These are phyloP conservation scores for Penaeus japonicus DNA, from an alignment of 1,140 invertebrate species.

Conservation along the genomic window DNA sequence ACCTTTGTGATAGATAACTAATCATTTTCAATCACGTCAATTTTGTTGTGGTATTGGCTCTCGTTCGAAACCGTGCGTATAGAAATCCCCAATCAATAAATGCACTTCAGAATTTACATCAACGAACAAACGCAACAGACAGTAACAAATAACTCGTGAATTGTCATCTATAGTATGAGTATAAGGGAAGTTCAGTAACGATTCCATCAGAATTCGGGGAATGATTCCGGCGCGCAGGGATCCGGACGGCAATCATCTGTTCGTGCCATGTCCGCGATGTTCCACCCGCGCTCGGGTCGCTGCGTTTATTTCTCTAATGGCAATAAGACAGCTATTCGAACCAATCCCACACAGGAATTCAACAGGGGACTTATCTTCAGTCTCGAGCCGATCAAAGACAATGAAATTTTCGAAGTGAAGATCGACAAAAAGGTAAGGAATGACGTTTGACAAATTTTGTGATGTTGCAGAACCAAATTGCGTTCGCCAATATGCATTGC, in stretches of 20 bases:
- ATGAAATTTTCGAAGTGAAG: conserved; percentile 86
- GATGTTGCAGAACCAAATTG: background rate
- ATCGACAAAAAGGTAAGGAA: conserved; percentile 83
- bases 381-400: conserved; percentile 79
- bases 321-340: conserved; percentile 79
- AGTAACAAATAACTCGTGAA: no score
- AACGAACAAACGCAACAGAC: no score
- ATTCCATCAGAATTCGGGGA: background rate
- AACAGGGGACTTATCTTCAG: conserved; percentile 88
- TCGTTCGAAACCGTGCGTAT: no score
- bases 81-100: no score
- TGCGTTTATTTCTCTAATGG: conserved; percentile 81
- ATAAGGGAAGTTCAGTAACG: background rate
- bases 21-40: no score
- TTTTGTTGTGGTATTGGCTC: no score
- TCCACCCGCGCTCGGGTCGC: conserved; percentile 82
- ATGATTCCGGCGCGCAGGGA: background rate
- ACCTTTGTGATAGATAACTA: no score
- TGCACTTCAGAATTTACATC: no score
- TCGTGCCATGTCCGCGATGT: conserved; percentile 64
- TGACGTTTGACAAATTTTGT: background rate
- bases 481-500: background rate
- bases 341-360: conserved; percentile 74
- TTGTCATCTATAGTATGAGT: background rate
- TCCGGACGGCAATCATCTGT: conserved; percentile 13